phyloP scores from a whole-genome alignment of 2,797 vertebrate genomes.

The Sebastes matsubarae region DNA sequence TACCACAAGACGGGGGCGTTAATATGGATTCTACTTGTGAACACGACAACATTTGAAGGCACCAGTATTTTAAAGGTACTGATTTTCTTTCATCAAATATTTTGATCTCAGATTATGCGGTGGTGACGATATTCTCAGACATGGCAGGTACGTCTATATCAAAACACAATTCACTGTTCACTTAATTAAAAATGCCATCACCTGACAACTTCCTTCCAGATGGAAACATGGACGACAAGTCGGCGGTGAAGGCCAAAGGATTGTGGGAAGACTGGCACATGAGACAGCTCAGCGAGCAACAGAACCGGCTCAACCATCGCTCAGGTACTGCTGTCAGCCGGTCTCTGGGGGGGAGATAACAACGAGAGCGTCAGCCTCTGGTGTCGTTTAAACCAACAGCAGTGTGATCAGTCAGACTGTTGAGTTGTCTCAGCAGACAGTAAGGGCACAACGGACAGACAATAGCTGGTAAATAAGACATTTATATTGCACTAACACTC shows the following conservation, averaged over 20 bases:
- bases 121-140: background rate
- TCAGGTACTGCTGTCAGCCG: slow-evolving; percentile 72
- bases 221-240: slow-evolving; percentile 84
- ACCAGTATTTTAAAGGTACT: too few relatives aligned
- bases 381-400: background rate
- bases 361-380: background rate
- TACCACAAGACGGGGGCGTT: too few relatives aligned
- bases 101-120: background rate
- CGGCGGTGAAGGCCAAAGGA: slow-evolving; percentile 83
- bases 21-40: too few relatives aligned
- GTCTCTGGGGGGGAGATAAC: background rate
- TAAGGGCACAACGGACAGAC: background rate
- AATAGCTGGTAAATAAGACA: background rate
- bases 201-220: slow-evolving; percentile 65
- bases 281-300: slow-evolving; percentile 82
- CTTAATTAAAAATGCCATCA: slow-evolving; percentile 9
- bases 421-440: background rate
- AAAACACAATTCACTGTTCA: background rate
- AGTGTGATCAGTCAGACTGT: background rate
- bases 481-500: background rate
- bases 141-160: background rate
- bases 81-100: background rate
- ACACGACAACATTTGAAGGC: too few relatives aligned
- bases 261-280: slow-evolving; percentile 89
- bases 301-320: slow-evolving; percentile 78